Conservation (phyloP, 2,113 vertebrate species). For the Phainopepla nitens region DNA sequence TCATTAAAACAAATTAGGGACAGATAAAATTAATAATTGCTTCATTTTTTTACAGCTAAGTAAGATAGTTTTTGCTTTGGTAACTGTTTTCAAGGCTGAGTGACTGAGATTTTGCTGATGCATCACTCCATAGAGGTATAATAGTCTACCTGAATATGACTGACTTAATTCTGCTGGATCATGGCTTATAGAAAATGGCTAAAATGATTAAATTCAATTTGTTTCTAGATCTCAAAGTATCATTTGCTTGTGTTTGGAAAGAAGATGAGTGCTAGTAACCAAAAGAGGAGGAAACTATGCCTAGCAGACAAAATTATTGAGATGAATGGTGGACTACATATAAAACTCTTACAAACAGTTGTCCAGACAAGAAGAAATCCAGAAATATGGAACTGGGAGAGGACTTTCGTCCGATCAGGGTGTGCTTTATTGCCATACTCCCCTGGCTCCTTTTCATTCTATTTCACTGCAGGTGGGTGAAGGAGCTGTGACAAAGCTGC, state of each 20-base stretch:
- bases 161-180: background rate
- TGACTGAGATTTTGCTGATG: background rate
- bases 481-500: background rate
- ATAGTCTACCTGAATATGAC: background rate
- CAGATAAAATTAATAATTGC: background rate
- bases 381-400: background rate
- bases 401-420: background rate
- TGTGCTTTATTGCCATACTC: background rate
- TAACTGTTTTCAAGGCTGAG: background rate
- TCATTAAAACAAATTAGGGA: slow-evolving; percentile 13
- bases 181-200: background rate
- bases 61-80: background rate
- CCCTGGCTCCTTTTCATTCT: background rate
- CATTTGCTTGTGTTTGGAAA: background rate
- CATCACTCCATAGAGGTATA: background rate
- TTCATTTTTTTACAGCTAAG: background rate
- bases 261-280: background rate
- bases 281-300: background rate
- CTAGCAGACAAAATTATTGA: background rate
- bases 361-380: background rate
- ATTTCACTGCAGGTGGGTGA: background rate
- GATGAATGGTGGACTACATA: background rate
- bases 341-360: background rate
- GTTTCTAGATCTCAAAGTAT: background rate
- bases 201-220: background rate